Percentiles rank a stretch among this genome's conserved stretches.
Conservation (phyloP, 37 sponge, comb jelly and placozoan species). For the Beroe ovata region DNA sequence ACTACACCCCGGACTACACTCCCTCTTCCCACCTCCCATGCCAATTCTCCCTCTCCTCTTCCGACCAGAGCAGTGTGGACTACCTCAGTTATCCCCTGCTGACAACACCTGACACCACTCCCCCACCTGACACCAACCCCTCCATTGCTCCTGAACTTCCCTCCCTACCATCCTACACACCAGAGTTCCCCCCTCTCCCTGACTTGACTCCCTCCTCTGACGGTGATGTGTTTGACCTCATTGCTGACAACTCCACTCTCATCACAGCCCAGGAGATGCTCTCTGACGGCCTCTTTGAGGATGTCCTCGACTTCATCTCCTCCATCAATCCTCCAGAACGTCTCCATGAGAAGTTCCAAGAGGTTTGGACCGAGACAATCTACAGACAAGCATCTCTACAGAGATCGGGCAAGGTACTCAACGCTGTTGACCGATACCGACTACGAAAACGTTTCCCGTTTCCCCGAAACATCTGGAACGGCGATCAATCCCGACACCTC, state of each 20-base stretch:
- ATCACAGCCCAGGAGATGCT: constrained; percentile 52
- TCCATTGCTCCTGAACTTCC: background rate
- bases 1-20: background rate
- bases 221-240: background rate
- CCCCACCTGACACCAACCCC: background rate
- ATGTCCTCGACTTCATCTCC: constrained; percentile 39
- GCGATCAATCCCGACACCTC: constrained; percentile 8
- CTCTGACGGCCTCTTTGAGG: constrained; percentile 46
- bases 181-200: background rate
- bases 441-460: constrained; percentile 27
- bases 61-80: background rate
- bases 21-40: background rate
- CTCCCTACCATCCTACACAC: background rate
- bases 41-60: constrained; percentile 10
- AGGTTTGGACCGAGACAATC: constrained; percentile 6
- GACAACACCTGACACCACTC: background rate
- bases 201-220: background rate
- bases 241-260: constrained; percentile 35
- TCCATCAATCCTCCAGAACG: background rate
- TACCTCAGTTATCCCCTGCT: background rate
- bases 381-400: constrained; percentile 6
- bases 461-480: constrained; percentile 57
- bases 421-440: constrained; percentile 62
- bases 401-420: constrained; percentile 8
- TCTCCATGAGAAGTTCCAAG: constrained; percentile 14